Percentiles rank a stretch among this genome's conserved stretches.
These are phyloP conservation scores for Lacerta bilineata DNA, from an alignment of 2,797 vertebrate species.

Conservation along the genomic window DNA sequence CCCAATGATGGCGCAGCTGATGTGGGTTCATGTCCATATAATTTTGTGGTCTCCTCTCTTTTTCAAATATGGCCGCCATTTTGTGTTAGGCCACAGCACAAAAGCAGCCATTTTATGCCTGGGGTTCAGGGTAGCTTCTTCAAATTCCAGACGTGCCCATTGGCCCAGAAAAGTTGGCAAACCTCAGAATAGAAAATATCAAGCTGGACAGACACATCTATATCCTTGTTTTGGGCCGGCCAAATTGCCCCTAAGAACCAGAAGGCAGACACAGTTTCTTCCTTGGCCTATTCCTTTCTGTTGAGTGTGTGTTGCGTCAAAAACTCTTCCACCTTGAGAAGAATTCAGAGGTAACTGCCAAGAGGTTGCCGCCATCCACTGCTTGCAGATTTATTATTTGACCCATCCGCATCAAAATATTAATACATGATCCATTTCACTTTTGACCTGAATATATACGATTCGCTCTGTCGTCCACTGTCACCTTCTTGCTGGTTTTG, in stretches of 20 bases:
- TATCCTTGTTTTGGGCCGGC: no score
- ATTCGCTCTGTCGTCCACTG: not conserved
- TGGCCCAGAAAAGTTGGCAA: no score
- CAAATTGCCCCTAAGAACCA: not conserved
- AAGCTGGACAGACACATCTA: not conserved
- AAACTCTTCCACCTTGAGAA: slow-evolving; percentile 20
- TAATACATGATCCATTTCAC: slow-evolving; percentile 21
- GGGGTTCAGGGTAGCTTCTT: no score
- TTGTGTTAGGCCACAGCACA: no score
- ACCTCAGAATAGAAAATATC: not conserved
- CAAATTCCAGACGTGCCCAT: no score
- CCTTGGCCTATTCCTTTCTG: not conserved
- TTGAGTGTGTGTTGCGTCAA: not conserved
- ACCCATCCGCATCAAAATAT: slow-evolving; percentile 21
- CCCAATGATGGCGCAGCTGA: no score
- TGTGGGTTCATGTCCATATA: no score
- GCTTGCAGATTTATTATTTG: slow-evolving; percentile 15
- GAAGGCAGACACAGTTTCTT: not conserved
- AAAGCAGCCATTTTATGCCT: not conserved
- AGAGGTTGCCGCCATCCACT: not conserved
- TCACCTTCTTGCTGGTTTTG: not conserved
- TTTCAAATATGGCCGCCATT: no score
- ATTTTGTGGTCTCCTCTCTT: no score
- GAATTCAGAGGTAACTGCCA: not conserved
- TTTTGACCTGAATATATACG: slow-evolving; percentile 35